These are phyloP conservation scores for Stramonita haemastoma DNA, from an alignment of 2,888 invertebrate genomes.

Conservation along the genomic window DNA sequence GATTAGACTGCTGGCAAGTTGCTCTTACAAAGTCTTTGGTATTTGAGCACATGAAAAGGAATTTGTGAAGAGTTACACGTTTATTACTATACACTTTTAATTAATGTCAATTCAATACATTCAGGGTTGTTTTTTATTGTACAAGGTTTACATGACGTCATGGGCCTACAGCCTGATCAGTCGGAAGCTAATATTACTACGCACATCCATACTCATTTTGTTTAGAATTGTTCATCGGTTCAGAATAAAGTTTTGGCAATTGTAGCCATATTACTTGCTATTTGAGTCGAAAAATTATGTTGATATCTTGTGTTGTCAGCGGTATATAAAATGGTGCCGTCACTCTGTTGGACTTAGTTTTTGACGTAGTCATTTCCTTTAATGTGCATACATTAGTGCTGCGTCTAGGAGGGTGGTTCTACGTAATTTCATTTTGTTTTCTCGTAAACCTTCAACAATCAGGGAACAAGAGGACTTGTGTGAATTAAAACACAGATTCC, in stretches of 20 bases:
- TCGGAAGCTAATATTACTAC: constrained; percentile 6
- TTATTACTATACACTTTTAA: background rate
- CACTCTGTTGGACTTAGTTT: constrained; percentile 25
- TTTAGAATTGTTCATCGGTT: background rate
- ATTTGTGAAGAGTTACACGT: background rate
- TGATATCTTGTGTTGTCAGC: background rate
- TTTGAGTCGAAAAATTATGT: background rate
- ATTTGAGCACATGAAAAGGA: background rate
- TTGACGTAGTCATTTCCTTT: constrained; percentile 47
- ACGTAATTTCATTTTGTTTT: constrained; percentile 50
- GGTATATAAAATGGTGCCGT: background rate
- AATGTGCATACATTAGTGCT: constrained; percentile 55
- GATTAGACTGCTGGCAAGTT: background rate
- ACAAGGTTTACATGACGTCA: constrained; percentile 20
- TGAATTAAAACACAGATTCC: background rate
- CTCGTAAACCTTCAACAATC: background rate
- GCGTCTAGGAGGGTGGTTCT: constrained; percentile 64
- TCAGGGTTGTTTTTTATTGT: background rate
- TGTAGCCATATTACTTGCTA: background rate
- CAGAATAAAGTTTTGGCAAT: background rate
- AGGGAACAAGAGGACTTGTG: background rate
- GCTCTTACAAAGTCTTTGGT: background rate
- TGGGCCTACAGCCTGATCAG: background rate
- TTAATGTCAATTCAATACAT: background rate
- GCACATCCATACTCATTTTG: constrained; percentile 12